Conservation (phyloP, 2,888 invertebrate genomes). For the Drosophila antonietae region DNA sequence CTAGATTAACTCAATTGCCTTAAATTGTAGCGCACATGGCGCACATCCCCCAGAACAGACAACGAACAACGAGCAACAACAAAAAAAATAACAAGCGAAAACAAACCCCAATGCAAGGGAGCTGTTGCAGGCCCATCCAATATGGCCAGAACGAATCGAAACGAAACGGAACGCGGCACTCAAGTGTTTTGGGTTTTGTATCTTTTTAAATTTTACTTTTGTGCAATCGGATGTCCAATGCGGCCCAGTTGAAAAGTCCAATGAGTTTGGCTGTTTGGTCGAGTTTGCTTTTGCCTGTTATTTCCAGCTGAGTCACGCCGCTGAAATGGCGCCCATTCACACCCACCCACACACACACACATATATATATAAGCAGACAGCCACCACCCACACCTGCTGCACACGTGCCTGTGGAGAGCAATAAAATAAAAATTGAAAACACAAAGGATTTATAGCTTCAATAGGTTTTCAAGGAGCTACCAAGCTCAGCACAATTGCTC, state of each 20-base stretch:
- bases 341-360: constrained; percentile 3
- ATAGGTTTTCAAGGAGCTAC: constrained; percentile 80
- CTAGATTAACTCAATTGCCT: constrained; percentile 77
- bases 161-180: constrained; percentile 43
- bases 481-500: constrained; percentile 64
- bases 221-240: constrained; percentile 60
- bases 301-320: constrained; percentile 61
- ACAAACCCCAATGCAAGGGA: constrained; percentile 10
- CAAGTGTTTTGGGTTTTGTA: constrained; percentile 70
- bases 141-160: constrained; percentile 26
- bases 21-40: constrained; percentile 71
- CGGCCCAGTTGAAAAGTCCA: constrained; percentile 35
- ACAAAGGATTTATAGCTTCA: constrained; percentile 82
- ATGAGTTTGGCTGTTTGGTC: constrained; percentile 33
- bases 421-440: constrained; percentile 82
- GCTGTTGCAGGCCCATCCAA: constrained; percentile 3
- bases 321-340: constrained; percentile 31
- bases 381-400: constrained; percentile 8
- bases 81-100: constrained; percentile 1
- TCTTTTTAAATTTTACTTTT: constrained; percentile 76
- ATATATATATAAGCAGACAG: too few relatives aligned
- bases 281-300: constrained; percentile 53
- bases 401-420: constrained; percentile 71
- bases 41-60: constrained; percentile 29
- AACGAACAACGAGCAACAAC: background rate